Conservation (phyloP, 2,113 vertebrate genomes). For the Hoplias malabaricus region DNA sequence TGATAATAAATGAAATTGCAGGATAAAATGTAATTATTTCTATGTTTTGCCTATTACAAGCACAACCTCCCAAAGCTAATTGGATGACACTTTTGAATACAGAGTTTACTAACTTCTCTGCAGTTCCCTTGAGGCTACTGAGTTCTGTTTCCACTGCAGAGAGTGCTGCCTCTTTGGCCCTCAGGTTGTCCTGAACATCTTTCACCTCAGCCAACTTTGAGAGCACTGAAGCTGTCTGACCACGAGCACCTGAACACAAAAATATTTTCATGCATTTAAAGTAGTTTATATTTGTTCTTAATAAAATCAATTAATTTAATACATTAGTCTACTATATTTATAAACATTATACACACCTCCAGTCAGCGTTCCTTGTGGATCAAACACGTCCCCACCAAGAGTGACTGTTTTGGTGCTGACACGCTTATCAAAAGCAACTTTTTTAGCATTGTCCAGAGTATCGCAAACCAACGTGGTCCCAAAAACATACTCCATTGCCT, state of each 20-base stretch:
- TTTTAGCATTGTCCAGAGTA: constrained; percentile 88
- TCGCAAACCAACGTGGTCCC: constrained; percentile 88
- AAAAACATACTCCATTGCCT: constrained; percentile 96
- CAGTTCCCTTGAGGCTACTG: constrained; percentile 73
- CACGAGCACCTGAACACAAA: constrained; percentile 73
- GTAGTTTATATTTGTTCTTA: not conserved
- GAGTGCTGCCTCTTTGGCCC: constrained; percentile 77
- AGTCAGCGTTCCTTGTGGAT: constrained; percentile 92
- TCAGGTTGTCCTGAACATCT: constrained; percentile 72
- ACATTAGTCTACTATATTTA: not conserved
- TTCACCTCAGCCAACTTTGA: constrained; percentile 83
- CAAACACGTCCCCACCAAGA: constrained; percentile 88
- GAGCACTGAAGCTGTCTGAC: constrained; percentile 80
- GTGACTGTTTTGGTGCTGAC: constrained; percentile 91
- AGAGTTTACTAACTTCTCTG: constrained; percentile 79
- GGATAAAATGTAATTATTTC: no score
- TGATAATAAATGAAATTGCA: no score
- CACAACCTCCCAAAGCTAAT: not conserved
- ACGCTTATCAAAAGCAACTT: constrained; percentile 87
- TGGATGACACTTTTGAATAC: no score
- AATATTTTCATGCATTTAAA: not conserved
- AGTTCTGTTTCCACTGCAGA: constrained; percentile 74
- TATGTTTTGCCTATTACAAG: not conserved
- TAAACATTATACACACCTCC: constrained; percentile 77
- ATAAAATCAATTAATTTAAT: not conserved